Base-by-base conservation (phyloP, 2,797 vertebrate species). In the Pseudopleuronectes americanus region DNA sequence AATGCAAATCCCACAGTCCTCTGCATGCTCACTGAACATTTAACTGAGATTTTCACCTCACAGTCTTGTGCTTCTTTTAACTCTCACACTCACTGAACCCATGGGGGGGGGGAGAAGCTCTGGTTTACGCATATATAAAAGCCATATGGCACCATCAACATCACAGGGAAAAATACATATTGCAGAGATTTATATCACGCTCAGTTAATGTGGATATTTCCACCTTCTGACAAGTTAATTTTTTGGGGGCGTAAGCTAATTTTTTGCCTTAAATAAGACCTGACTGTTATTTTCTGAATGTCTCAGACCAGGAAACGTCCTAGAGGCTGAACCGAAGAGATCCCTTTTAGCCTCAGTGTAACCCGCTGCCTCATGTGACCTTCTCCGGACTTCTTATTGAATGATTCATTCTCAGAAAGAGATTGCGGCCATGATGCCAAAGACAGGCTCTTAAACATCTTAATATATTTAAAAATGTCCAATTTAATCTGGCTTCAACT, bases 371-470 rank as follows among this genome's bases (percentile, higher is more conserved):
- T 82, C 60, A 47, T 64, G 21, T 56, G 63, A 13, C 57, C 58
- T 38, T 41, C 6, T 61, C 36, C 55, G 33, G 43, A 52, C 65
- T 68, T 70, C 23, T 22, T 69, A 21, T 65, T 84, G 45, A 84
- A 81, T 75, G 57, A 79, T 84, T 87, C 36, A 85, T 77, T 76
- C 60, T 58, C 38, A 57, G 49, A 74, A 64, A 76, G 55, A 80
- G 47, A 60, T 65, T 69, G 28, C 3, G n/a, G 56, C 22, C 33
- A 38, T 23, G 21, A 73, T 63, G 62, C 21, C n/a, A 70, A 23
- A 64, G 4, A 45, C 26, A 26, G 13, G 43, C 9, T 54, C 31
- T 64, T 48, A 26, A 51, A 60, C 73, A 65, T 62, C 28, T 7
- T 33, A 21, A 33, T 28, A 19, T 3, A 47, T 60, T 19, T 23